Conservation (phyloP, 2,797 vertebrate species). For the Rhynchonycteris naso region DNA sequence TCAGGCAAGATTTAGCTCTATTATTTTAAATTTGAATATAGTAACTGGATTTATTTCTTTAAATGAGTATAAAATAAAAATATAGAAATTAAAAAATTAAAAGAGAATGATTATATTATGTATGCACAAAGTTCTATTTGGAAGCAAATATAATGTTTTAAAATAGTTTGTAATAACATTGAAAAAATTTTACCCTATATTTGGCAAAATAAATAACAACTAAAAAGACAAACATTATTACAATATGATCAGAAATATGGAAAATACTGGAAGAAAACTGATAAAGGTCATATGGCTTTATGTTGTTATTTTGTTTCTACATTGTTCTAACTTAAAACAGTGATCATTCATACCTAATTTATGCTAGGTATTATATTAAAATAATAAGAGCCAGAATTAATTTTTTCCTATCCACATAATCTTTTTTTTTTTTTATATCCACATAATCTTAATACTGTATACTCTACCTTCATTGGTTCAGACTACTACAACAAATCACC, state of each 20-base stretch:
- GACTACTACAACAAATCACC: not conserved
- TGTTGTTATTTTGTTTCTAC: not conserved
- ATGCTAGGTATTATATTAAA: not conserved
- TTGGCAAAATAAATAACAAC: not conserved
- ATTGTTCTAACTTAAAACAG: not conserved
- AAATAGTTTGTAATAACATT: not conserved
- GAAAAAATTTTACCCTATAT: not conserved
- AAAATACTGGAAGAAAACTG: not conserved
- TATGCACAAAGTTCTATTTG: not conserved
- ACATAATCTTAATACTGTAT: not conserved
- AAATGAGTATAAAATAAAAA: slow-evolving; percentile 8
- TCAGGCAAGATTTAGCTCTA: too few species aligned
- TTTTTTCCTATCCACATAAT: not conserved
- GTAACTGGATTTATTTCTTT: slow-evolving; percentile 10
- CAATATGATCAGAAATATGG: not conserved
- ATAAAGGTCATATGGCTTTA: not conserved
- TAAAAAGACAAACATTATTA: not conserved
- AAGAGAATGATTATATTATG: not conserved
- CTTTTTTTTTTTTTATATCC: too few species aligned
- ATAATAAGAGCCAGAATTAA: not conserved
- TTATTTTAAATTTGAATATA: not conserved
- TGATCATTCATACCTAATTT: not conserved
- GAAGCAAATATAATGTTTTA: not conserved
- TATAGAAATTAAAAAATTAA: not conserved
- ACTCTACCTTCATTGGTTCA: not conserved